Evolutionary conservation across 64 coral and sea anemone genomes (phyloP), one percentile per base, ranked within the genome.

Genomic region (Acropora yongei): DNA sequence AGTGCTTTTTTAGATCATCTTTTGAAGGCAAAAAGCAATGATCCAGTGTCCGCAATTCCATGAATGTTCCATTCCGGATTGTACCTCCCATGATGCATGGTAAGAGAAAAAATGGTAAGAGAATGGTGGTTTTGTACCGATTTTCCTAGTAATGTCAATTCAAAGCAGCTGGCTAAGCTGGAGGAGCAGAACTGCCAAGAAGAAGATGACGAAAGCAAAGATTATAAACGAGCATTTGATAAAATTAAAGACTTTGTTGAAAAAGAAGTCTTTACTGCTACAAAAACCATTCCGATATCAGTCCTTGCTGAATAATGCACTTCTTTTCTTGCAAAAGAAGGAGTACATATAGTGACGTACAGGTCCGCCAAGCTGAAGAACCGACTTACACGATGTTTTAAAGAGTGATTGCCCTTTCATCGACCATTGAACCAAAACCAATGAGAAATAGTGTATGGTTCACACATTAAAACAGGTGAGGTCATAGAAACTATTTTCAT

Each of bases 341-440:
- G 73, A 58, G 44, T 86, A 67, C 44, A 93, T 41, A 60, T 86
- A 49, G 43, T 68, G 68, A 76, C 53, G n/a, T 93, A 93, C 60
- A 93, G 83, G 78, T 68, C 84, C 63, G 71, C 91, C 42, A 88
- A 93, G 77, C 46, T 93, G 75, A 88, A 88, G 50, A 65, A 72
- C 18, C 44, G 85, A 75, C 69, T 88, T 3, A 88, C 69, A 76
- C 43, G 75, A 55, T 63, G 18, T 68, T 93, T 93, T 93, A 78
- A 78, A 45, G 63, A 89, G 68, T 78, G 80, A 13, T 76, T 93
- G 81, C 49, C 67, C 41, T 93, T 88, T 66, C 66, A 82, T 47
- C 78, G 61, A 60, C 92, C 86, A 57, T 71, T 42, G 9, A 88
- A 89, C 63, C 72, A 48, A 83, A 88, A 79, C 67, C 50, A 89